Percentiles rank a stretch among this genome's conserved stretches.
phyloP scores from a whole-genome alignment of 2,888 invertebrate species.

The Lithophane ornitopus region DNA sequence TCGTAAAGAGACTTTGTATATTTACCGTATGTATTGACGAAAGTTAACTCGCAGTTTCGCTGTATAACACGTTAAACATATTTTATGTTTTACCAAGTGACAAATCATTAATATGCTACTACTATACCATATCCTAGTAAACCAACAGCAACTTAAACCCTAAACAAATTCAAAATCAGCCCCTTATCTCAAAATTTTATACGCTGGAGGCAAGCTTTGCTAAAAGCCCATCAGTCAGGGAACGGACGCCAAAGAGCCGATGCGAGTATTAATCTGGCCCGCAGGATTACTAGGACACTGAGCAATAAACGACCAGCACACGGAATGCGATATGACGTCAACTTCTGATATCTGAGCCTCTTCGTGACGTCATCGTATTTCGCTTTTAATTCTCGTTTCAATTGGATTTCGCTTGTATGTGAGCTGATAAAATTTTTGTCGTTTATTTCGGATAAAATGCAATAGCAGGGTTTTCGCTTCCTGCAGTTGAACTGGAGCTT shows the following conservation, averaged over 20 bases:
- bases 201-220: conserved; percentile 13
- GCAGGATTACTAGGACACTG: conserved; percentile 56
- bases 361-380: conserved; percentile 49
- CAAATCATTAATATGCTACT: neutral
- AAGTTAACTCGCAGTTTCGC: no score
- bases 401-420: conserved; percentile 7
- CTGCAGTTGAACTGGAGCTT: neutral
- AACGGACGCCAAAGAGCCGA: conserved; percentile 40
- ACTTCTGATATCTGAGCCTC: conserved; percentile 43
- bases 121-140: neutral
- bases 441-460: neutral
- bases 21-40: neutral
- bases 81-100: neutral
- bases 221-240: conserved; percentile 52
- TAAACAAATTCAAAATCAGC: conserved; percentile 21
- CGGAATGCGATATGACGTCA: conserved; percentile 59
- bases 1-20: neutral
- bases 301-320: conserved; percentile 34
- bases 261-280: conserved; percentile 58
- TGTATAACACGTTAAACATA: neutral
- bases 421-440: neutral
- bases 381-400: conserved; percentile 33
- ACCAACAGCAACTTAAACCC: conserved; percentile 4
- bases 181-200: conserved; percentile 36
- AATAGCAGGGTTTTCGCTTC: neutral